These are phyloP conservation scores for Drymonia ruficornis DNA, from an alignment of 2,888 invertebrate genomes.

Conservation along the genomic window DNA sequence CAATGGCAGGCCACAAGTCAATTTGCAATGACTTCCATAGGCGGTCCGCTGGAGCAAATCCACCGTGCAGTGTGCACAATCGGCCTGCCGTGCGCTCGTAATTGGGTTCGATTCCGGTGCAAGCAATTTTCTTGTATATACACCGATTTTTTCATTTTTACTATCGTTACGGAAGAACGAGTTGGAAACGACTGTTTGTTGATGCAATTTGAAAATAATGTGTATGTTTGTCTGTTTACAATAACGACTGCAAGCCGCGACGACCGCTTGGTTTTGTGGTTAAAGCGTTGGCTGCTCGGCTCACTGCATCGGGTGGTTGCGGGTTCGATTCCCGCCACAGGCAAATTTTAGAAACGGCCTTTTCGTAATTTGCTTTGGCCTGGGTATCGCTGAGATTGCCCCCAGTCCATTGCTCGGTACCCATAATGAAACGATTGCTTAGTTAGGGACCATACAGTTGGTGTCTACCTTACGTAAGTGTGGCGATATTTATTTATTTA, in stretches of 20 bases:
- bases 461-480: too few relatives aligned
- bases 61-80: conserved; percentile 44
- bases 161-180: conserved; percentile 44
- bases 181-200: conserved; percentile 16
- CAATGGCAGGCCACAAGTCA: conserved; percentile 48
- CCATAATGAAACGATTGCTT: too few relatives aligned
- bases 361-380: too few relatives aligned
- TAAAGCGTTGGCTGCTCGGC: too few relatives aligned
- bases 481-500: too few relatives aligned
- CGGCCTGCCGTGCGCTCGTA: conserved; percentile 55
- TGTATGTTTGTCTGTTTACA: neutral
- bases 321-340: too few relatives aligned
- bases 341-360: too few relatives aligned
- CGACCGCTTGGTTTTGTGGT: too few relatives aligned
- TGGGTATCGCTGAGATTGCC: too few relatives aligned
- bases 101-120: conserved; percentile 69
- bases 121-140: conserved; percentile 60
- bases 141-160: conserved; percentile 43
- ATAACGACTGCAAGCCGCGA: neutral
- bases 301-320: too few relatives aligned
- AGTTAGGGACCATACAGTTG: too few relatives aligned
- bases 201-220: conserved; percentile 11
- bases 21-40: conserved; percentile 55
- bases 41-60: conserved; percentile 49
- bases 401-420: too few relatives aligned